phyloP scores from a whole-genome alignment of 2,797 vertebrate genomes.

The Spea hammondii region DNA sequence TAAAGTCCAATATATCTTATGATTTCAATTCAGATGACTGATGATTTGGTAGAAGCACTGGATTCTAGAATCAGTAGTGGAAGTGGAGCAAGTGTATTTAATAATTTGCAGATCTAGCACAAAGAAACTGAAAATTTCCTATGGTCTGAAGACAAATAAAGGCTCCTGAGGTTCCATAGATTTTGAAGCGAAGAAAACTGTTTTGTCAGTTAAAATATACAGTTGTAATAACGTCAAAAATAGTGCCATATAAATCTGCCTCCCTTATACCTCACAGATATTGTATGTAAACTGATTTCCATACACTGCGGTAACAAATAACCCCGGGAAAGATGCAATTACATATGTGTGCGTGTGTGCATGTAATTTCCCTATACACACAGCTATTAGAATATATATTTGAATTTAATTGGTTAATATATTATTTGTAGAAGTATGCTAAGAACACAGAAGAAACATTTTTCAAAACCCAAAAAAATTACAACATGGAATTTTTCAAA shows the following conservation, averaged over 20 bases:
- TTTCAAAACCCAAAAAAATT: neutral
- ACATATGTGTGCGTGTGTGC: neutral
- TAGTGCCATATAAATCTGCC: conserved; percentile 37
- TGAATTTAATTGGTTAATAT: neutral
- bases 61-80: conserved; percentile 7
- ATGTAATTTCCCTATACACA: conserved; percentile 6
- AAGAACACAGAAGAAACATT: conserved; percentile 1
- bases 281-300: conserved; percentile 31
- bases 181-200: conserved; percentile 18
- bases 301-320: neutral
- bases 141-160: neutral
- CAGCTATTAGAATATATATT: neutral
- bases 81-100: neutral
- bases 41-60: conserved; percentile 8
- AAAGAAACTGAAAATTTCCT: no score
- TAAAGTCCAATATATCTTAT: no score
- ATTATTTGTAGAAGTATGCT: neutral
- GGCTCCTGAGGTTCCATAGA: conserved; percentile 22
- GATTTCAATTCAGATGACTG: no score
- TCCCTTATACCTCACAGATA: conserved; percentile 35
- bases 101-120: neutral
- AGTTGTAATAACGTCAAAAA: conserved; percentile 42
- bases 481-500: neutral
- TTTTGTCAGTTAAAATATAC: conserved; percentile 39
- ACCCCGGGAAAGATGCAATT: conserved; percentile 2